Base-by-base conservation (phyloP, 2,113 vertebrate species). In the Archocentrus centrarchus region DNA sequence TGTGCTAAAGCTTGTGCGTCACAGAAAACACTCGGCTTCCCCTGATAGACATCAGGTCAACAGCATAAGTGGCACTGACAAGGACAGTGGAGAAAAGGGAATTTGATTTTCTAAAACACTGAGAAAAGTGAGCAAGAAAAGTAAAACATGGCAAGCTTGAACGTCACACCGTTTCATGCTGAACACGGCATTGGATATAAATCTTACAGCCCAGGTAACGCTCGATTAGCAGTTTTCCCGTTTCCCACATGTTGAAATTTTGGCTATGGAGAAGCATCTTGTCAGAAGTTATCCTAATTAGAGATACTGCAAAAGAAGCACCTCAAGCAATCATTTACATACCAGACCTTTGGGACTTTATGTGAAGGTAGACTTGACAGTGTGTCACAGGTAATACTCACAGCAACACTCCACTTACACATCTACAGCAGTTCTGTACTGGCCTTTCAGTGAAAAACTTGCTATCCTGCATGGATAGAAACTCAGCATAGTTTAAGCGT, bases 21-120 rank as follows among this genome's bases (percentile, higher is more conserved):
- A 82, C 47, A 80, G 64, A 44, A 82, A 83, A 60, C 80, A 79
- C n/a, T 4, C 64, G 53, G 30, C 66, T 24, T 84, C 86, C 75
- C 68, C 78, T 70, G 79, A 82, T 86, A 24, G 57, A 30, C 57
- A 79, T 81, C 75, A 70, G 81, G 82, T 79, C 76, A 86, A 2
- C 76, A 79, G 60, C 41, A 9, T 41, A 83, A 59, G 55, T 41
- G 22, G 63, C 60, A 70, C 18, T 79, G 82, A 89, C 88, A 80
- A 37, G 11, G 55, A 81, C 82, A 77, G 64, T 63, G 66, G 22
- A 63, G 75, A 24, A 27, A 27, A 20, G 78, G 75, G 88, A 80
- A 44, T 66, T 78, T 11, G 20, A 77, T 59, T 77, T 60, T 41
- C 11, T 3, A 44, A 80, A 80, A 35, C 32, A 22, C 6, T 0